Evolutionary conservation across 2,797 vertebrate genomes (phyloP), one percentile per base, ranked within the genome.

Genomic region (Hemitrygon akajei): DNA sequence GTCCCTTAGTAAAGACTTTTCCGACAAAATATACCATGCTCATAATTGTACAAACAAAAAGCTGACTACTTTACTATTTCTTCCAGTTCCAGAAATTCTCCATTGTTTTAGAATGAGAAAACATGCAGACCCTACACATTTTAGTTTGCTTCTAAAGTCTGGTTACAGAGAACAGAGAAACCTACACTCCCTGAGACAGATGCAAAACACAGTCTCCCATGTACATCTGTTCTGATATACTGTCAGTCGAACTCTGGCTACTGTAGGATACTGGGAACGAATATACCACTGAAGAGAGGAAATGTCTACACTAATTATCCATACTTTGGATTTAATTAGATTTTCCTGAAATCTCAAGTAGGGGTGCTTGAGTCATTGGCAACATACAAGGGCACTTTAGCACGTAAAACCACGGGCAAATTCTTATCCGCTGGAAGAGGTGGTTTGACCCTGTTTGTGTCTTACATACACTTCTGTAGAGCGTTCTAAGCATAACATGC

Each of bases 401-500:
- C n/a, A 89, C 34, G 14, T 37, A 89, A 69, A 16, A 37, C 86
- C 34, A 34, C 37, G 37, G 22, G 60, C 86, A 69, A 66, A 69
- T 63, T 69, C 86, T 69, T 34, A 69, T 20, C 16, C 63, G 34
- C 86, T 69, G 60, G 60, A 37, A 63, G n/a, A 60, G 86, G 58
- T 66, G 86, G 60, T 22, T 87, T 63, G 30, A 87, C 60, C 84
- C 86, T 89, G 86, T 69, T 86, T 86, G 82, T 86, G 82, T 56
- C n/a, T 86, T 37, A 66, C 63, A 89, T 87, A 30, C 16, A 87
- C 16, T 87, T n/a, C 84, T 63, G 58, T 66, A 30, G 18, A 87
- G 63, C 6, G 84, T 87, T 87, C 84, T 66, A 87, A 87, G 84
- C 84, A 87, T 87, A 87, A 60, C 84, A 87, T 34, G n/a, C 86